Conservation (phyloP, 2,888 invertebrate genomes). For the Lomographa bimaculata region DNA sequence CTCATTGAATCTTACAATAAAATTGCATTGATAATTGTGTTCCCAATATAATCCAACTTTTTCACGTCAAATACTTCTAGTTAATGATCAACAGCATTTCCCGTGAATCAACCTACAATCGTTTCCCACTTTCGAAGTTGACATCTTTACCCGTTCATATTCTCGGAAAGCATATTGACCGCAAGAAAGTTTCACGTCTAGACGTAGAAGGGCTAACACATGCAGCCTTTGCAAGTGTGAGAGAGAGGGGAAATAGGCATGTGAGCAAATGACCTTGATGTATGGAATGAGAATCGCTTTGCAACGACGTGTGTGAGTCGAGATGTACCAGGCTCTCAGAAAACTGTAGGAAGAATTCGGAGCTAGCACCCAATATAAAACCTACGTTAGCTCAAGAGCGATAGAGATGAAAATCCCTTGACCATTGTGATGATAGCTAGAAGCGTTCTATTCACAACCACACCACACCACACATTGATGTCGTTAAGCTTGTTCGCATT, state of each 20-base stretch:
- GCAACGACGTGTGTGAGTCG: slow-evolving; percentile 66
- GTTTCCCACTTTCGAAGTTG: slow-evolving; percentile 28
- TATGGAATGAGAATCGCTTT: slow-evolving; percentile 62
- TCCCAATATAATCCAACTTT: too few relatives aligned
- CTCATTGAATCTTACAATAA: too few relatives aligned
- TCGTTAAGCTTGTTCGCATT: slow-evolving; percentile 22
- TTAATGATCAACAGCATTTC: slow-evolving; percentile 7
- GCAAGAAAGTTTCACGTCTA: slow-evolving; percentile 69
- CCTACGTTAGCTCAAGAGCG: slow-evolving; percentile 17
- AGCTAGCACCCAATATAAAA: slow-evolving; percentile 24
- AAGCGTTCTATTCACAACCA: slow-evolving; percentile 33
- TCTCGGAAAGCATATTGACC: slow-evolving; percentile 55
- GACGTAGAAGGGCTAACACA: slow-evolving; percentile 45
- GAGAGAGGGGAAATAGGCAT: slow-evolving; percentile 46
- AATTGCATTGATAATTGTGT: too few relatives aligned
- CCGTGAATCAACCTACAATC: slow-evolving; percentile 17
- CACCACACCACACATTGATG: slow-evolving; percentile 37
- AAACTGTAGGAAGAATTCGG: slow-evolving; percentile 40
- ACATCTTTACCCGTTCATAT: slow-evolving; percentile 41
- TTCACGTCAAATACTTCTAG: not conserved
- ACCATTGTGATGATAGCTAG: slow-evolving; percentile 28
- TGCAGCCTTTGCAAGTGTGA: slow-evolving; percentile 46
- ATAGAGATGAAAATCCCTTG: slow-evolving; percentile 29
- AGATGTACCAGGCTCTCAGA: slow-evolving; percentile 68
- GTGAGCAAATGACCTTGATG: slow-evolving; percentile 66